A percentile compares a stretch with the other conserved stretches of the same genome.
Conservation (phyloP, 2,797 vertebrate genomes). For the Sarcoramphus papa region DNA sequence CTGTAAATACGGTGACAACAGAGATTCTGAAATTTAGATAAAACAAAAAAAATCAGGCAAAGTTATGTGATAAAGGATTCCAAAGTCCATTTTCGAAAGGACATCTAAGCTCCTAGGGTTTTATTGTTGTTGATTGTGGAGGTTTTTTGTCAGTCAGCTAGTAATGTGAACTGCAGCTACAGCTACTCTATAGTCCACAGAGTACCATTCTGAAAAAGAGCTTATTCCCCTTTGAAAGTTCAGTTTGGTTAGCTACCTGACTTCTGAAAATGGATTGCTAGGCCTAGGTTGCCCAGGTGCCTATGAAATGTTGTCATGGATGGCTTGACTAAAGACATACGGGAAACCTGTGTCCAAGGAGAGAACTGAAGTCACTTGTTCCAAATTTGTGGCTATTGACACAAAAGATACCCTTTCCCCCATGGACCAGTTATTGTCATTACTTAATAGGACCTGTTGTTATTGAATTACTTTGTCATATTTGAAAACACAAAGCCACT, state of each 20-base stretch:
- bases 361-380: neutral
- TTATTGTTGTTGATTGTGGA: neutral
- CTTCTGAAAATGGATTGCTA: neutral
- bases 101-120: neutral
- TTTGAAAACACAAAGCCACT: neutral
- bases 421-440: rapidly evolving
- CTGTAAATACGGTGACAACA: neutral
- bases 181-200: neutral
- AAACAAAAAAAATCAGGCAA: neutral
- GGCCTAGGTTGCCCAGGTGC: neutral
- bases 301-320: neutral
- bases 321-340: neutral
- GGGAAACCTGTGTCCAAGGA: neutral
- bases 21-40: neutral
- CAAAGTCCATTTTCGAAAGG: neutral
- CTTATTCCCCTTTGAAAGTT: neutral
- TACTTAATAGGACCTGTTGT: neutral
- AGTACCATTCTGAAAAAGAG: neutral
- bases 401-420: neutral
- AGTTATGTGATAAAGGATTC: neutral
- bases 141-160: neutral
- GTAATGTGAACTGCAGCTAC: neutral
- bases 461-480: neutral
- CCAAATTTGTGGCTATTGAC: neutral
- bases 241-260: neutral